Base-by-base conservation (phyloP, 2,113 vertebrate genomes). In the Theropithecus gelada region DNA sequence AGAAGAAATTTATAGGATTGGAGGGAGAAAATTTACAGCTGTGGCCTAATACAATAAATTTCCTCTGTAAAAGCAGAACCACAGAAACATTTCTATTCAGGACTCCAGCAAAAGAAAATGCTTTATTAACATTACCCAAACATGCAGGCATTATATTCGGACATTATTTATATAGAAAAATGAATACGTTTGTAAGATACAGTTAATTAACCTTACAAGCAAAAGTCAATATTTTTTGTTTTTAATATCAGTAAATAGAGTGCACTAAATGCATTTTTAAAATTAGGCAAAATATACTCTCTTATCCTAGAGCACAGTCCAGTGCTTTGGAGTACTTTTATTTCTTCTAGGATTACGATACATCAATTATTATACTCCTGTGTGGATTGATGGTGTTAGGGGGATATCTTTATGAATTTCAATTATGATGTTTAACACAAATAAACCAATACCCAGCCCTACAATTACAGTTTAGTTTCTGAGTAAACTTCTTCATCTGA, bases 1-100 rank as follows among this genome's bases (percentile, higher is more conserved):
- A 98, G 98, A 98, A 82, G 93, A 99, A 99, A 99, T 99, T 99
- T 99, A 98, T 99, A 98, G 98, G 97, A 98, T 97, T 98, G 88
- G 91, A 98, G 82, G 73, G 57, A 98, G 75, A 96, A 99, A 99
- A 99, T 98, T 98, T 99, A 99, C 98, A 98, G 96, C 97, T 96
- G 85, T 97, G 97, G 95, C 96, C 97, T 98, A 98, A 99, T 52
- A 75, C 75, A 98, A 98, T 98, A 98, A 98, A 98, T 99, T 98
- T 98, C 35, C 90, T 94, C 97, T 92, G 95, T 96, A 98, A 98
- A 98, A 98, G 76, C 83, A 97, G 97, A 98, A 98, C 79, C 95
- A 97, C 61, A 92, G 97, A 98, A 98, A 97, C 75, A 97, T 98
- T 98, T 98, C 64, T 98, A 98, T 98, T 97, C 72, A 76, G 92